Conservation (phyloP, 2,888 invertebrate species). For the Bellardia pandia region DNA sequence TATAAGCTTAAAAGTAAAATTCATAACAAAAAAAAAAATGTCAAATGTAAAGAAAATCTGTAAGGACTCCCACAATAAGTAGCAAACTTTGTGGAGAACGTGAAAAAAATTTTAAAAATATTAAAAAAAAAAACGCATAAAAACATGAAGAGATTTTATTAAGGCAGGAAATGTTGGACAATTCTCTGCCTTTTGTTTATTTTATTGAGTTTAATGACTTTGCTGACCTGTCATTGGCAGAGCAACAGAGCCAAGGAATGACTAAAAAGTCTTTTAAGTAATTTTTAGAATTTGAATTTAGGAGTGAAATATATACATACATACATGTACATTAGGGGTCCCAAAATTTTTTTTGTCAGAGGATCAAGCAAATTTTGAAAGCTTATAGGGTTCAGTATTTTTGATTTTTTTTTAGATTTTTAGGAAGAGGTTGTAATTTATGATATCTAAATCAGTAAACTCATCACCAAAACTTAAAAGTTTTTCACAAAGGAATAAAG, state of each 20-base stretch:
- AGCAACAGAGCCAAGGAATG: not conserved
- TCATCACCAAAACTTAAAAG: no score
- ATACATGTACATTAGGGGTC: no score
- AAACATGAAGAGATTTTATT: not conserved
- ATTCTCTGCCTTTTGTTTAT: conserved; percentile 3
- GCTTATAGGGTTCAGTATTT: no score
- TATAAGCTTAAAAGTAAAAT: conserved; percentile 36
- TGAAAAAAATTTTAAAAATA: conserved; percentile 29
- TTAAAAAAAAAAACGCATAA: not conserved
- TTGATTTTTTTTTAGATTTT: no score
- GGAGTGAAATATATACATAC: no score
- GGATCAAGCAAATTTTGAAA: no score
- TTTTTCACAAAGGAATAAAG: no score
- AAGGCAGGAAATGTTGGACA: conserved; percentile 20
- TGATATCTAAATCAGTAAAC: no score
- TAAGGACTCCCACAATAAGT: conserved; percentile 51
- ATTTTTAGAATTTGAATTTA: not conserved
- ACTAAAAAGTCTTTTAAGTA: not conserved
- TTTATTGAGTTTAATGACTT: conserved; percentile 27
- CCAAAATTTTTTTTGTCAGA: no score
- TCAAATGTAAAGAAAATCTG: not conserved
- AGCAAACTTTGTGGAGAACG: conserved; percentile 34
- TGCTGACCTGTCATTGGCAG: not conserved
- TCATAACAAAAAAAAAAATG: not conserved
- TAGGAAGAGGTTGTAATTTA: no score